Conservation (phyloP, 2,888 invertebrate species). For the Vesta saturnalis region DNA sequence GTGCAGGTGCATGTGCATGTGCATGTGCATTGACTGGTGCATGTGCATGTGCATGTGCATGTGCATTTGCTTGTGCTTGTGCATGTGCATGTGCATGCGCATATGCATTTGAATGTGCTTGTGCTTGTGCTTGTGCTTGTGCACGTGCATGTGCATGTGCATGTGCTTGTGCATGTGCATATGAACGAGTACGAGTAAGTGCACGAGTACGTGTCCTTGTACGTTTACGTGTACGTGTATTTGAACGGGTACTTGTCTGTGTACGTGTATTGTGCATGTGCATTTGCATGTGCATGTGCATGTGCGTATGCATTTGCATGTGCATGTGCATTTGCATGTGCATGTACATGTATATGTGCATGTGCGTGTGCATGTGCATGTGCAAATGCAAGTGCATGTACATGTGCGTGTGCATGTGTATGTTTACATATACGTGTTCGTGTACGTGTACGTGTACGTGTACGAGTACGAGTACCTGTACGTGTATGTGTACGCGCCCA, state of each 20-base stretch:
- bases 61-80: not conserved
- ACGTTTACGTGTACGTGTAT: no score
- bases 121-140: not conserved
- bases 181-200: not conserved
- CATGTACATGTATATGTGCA: no score
- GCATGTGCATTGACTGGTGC: not conserved
- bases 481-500: no score
- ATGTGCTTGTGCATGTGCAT: not conserved
- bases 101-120: not conserved
- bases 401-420: no score
- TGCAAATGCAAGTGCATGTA: no score
- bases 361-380: no score
- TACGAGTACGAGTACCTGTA: no score
- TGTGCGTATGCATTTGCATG: no score
- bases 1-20: not conserved
- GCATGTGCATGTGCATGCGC: not conserved
- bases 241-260: not conserved
- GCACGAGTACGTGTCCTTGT: no score
- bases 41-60: not conserved
- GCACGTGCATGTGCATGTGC: not conserved
- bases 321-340: no score
- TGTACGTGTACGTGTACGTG: no score
- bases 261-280: not conserved
- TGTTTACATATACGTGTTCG: no score
- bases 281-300: not conserved